Evolutionary conservation across 2,888 invertebrate genomes (phyloP), one percentile per base, ranked within the genome.

Genomic region (Hybos culiciformis): DNA sequence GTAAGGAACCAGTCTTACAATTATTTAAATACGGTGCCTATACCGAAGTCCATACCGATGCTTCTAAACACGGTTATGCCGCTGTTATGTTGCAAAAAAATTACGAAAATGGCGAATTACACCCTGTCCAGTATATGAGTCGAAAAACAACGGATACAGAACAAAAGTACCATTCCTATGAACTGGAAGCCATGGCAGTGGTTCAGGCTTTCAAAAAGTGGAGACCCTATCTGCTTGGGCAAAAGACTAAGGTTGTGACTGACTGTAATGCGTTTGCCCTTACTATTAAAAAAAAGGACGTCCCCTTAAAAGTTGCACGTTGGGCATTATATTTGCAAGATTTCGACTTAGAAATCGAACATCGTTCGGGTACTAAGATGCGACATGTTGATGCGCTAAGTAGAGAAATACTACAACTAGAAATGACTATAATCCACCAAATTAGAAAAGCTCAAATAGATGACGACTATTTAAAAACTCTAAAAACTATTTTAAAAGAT

Each of bases 201-300:
- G 43, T 56, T 2, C 46, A 46, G 29, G 52, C 55, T 3, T n/a
- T 53, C 3, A 51, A 51, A 33, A 57, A 53, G 34, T 56, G 54
- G 39, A 43, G 55, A 1, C 46, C 53, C 31, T 57, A 55, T 50
- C 47, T 53, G 4, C 26, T 56, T 6, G 53, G 48, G 20, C 42
- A 45, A 2, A n/a, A 39, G 14, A 40, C 40, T 34, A 44, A 44
- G 24, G 15, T 44, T 17, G 18, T 44, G 4, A 40, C 38, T 7
- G 41, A 53, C 37, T 53, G 51, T 29, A 49, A 49, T 15, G 52
- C 50, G 4, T 53, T 53, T n/a, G n/a, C n/a, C n/a, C n/a, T n/a
- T n/a, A n/a, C n/a, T n/a, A n/a, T n/a, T n/a, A n/a, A n/a, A n/a
- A n/a, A n/a, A n/a, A n/a, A n/a, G n/a, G n/a, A n/a, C n/a, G n/a